These are phyloP conservation scores for Amphibalanus amphitrite DNA, from an alignment of 1,140 invertebrate species.

Conservation along the genomic window DNA sequence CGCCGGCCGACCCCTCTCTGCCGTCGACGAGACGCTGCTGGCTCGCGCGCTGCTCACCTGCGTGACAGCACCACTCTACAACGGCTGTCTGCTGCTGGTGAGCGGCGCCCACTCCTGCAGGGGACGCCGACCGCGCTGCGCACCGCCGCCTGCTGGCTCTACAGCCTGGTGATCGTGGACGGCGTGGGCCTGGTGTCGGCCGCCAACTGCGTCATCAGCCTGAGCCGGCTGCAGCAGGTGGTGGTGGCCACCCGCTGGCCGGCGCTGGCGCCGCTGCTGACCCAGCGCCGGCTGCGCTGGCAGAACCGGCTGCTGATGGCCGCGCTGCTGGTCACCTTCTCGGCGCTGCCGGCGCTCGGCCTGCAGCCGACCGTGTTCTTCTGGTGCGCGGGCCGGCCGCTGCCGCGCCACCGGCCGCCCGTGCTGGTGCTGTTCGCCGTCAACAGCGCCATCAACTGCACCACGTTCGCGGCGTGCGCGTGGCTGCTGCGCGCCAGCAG, in stretches of 20 bases:
- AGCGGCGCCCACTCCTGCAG: no score
- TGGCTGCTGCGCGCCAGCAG: neutral
- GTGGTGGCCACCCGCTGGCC: neutral
- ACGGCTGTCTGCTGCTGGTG: neutral
- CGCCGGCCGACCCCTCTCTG: neutral
- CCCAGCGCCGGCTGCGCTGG: neutral
- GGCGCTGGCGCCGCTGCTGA: neutral
- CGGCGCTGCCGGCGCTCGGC: neutral
- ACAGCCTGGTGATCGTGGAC: neutral
- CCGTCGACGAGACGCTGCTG: neutral
- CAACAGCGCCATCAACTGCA: neutral
- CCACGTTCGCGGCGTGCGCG: neutral
- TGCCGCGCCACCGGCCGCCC: neutral
- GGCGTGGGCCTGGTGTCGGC: neutral
- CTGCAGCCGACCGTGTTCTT: neutral
- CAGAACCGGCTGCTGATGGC: neutral
- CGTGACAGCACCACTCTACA: neutral
- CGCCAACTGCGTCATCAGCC: neutral
- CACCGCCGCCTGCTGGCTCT: neutral
- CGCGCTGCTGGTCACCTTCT: neutral
- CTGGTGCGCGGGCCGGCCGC: neutral
- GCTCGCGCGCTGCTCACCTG: neutral
- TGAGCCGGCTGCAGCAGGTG: neutral
- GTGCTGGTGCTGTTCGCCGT: neutral
- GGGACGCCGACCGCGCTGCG: neutral